These are phyloP conservation scores for Spinus pinus DNA, from an alignment of 2,797 vertebrate genomes.

Conservation along the genomic window DNA sequence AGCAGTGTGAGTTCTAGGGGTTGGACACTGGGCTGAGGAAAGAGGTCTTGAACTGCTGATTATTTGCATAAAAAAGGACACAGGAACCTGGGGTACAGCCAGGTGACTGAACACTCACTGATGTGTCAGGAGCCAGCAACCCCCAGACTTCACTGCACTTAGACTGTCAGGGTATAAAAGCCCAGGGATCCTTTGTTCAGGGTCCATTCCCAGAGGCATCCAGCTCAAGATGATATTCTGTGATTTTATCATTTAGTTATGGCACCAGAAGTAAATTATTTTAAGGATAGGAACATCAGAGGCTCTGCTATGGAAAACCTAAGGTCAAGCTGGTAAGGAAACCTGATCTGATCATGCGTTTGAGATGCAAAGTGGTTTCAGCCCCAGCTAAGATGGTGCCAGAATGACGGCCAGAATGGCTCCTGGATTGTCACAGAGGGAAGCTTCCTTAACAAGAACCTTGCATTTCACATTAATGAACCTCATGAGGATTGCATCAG, in stretches of 20 bases:
- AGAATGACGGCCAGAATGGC: background rate
- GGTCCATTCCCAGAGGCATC: background rate
- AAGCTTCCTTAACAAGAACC: background rate
- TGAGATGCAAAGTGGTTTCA: fast-evolving
- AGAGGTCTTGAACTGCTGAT: background rate
- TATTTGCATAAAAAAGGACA: background rate
- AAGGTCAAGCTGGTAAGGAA: background rate
- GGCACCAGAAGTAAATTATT: background rate
- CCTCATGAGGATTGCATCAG: background rate
- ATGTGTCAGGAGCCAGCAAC: background rate
- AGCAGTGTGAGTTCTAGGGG: background rate
- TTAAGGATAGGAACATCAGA: background rate
- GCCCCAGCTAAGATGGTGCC: background rate
- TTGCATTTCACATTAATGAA: background rate
- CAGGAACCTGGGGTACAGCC: fast-evolving
- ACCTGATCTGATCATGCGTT: fast-evolving
- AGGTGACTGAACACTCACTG: background rate
- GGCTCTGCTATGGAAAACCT: background rate
- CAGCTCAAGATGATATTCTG: background rate
- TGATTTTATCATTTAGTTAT: background rate
- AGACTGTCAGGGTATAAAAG: background rate
- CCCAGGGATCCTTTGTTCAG: fast-evolving
- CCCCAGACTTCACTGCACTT: background rate
- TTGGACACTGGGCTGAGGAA: fast-evolving
- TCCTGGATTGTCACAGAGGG: background rate